Base-by-base conservation (phyloP, 2,113 vertebrate species). In the Dendropsophus ebraccatus region DNA sequence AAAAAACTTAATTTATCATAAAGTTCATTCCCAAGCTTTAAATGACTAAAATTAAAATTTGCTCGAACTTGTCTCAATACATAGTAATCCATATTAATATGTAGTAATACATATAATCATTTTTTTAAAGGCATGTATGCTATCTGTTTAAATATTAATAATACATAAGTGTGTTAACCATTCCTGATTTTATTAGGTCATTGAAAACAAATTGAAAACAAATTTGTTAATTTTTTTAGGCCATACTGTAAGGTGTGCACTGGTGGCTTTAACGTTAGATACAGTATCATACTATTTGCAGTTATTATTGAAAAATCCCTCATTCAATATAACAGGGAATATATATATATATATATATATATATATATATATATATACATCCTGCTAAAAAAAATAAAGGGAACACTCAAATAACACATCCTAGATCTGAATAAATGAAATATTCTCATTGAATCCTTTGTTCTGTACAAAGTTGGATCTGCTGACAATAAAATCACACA, bases 1-100 rank as follows among this genome's bases (percentile, higher is more conserved):
- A 41, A 70, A 37, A 7, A 69, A 67, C 62, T 75, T 52, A 17
- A 76, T 28, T 76, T 76, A 50, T 76, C 25, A 28, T 16, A 30
- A 52, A 76, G 41, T 76, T 30, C 73, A 50, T 25, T 50, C 73
- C 73, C 47, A 77, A 54, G 35, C 35, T 23, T 10, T 70, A 70
- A 69, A 35, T 32, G 35, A 37, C 30, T 69, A 21, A 41, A 41
- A 41, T 19, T 70, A 41, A 23, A 41, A 41, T 41, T 23, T 70
- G 12, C 2, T 30, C 23, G 2, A 37, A 70, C 32, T 69, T 35
- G 6, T 35, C 65, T 65, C 21, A 41, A 45, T 45, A 73, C n/a
- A 73, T 73, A 45, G 45, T 73, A 11, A 1, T 21, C 41, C 69
- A n/a, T n/a, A n/a, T n/a, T n/a, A n/a, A n/a, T n/a, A n/a, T n/a